Conservation (phyloP, 2,888 invertebrate genomes). For the Melieria crassipennis region DNA sequence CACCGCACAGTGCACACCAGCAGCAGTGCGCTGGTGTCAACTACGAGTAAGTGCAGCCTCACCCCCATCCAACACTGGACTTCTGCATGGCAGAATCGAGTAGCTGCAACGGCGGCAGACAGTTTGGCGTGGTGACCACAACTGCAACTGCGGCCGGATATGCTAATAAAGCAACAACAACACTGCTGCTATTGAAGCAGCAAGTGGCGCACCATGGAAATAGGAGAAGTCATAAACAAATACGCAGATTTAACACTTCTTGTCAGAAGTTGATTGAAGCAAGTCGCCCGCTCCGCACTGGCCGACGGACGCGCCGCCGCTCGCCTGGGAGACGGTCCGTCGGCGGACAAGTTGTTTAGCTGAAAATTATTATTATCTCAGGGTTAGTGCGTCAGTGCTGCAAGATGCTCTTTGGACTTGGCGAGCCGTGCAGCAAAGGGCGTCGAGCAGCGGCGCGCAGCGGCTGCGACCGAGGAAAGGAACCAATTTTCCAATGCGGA, state of each 20-base stretch:
- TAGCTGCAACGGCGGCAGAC: not conserved
- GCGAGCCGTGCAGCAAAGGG: not conserved
- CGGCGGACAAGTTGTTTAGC: too few relatives aligned
- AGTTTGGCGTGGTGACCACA: constrained; percentile 29
- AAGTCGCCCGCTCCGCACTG: too few relatives aligned
- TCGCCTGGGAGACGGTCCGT: too few relatives aligned
- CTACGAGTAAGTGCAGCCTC: too few relatives aligned
- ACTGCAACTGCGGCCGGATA: constrained; percentile 50
- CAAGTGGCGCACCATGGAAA: constrained; percentile 12
- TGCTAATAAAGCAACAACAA: constrained; percentile 53
- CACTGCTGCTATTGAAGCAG: constrained; percentile 5
- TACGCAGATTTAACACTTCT: constrained; percentile 64
- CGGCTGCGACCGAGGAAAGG: constrained; percentile 49
- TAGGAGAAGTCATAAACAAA: constrained; percentile 31
- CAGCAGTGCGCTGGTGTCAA: not conserved
- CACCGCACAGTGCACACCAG: not conserved
- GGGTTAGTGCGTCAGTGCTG: not conserved
- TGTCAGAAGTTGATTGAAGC: constrained; percentile 62
- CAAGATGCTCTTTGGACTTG: not conserved
- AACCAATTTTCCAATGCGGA: constrained; percentile 57
- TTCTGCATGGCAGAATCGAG: constrained; percentile 21
- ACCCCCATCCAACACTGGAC: not conserved
- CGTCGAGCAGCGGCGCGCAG: not conserved
- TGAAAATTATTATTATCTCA: too few relatives aligned
- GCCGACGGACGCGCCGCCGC: too few relatives aligned